phyloP scores from a whole-genome alignment of 1,140 invertebrate species.

The Drosophila ercepeae region DNA sequence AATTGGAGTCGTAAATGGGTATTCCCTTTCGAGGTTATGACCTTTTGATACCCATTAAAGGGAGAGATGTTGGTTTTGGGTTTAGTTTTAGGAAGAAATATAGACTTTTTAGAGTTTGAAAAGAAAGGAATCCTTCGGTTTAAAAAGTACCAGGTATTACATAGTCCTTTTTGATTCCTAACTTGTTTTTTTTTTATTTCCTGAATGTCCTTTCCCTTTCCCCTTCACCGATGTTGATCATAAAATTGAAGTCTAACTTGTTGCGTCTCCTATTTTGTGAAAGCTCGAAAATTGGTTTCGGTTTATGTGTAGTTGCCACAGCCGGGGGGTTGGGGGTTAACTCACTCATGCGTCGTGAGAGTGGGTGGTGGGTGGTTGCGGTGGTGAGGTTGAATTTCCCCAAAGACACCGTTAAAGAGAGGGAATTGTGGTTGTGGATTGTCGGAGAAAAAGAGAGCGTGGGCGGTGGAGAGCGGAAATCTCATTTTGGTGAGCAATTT shows the following conservation, averaged over 20 bases:
- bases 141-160: not conserved
- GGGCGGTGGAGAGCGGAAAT: not conserved
- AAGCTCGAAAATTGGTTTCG: constrained; percentile 29
- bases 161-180: not conserved
- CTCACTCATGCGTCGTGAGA: constrained; percentile 46
- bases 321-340: not conserved
- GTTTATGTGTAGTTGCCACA: not conserved
- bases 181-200: not conserved
- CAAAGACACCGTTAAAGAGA: not conserved
- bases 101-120: too few species aligned
- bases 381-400: not conserved
- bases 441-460: not conserved
- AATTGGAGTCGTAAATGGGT: constrained; percentile 33
- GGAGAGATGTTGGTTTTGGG: too few species aligned
- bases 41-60: not conserved
- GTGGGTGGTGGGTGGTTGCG: not conserved
- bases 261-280: constrained; percentile 29
- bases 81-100: too few species aligned
- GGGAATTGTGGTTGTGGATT: not conserved
- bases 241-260: constrained; percentile 52
- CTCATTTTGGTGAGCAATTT: not conserved
- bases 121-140: not conserved
- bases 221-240: constrained; percentile 23
- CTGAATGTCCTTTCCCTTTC: not conserved
- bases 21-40: constrained; percentile 10